phyloP scores from a whole-genome alignment of 2,888 invertebrate genomes.

The Brachycybe producta region DNA sequence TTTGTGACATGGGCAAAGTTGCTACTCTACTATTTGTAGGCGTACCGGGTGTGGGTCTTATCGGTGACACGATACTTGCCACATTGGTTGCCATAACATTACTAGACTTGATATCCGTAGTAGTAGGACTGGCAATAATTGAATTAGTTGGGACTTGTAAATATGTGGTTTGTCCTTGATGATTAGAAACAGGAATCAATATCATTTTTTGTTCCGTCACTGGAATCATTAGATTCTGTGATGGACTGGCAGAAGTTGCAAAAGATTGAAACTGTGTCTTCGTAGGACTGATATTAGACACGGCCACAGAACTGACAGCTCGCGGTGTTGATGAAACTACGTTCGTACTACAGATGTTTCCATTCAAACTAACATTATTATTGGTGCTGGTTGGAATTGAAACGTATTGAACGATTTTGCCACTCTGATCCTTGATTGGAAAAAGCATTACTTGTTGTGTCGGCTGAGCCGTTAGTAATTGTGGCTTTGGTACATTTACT shows the following conservation, averaged over 20 bases:
- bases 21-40: not conserved
- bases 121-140: not conserved
- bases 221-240: too few species aligned
- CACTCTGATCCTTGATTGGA: not conserved
- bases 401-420: constrained; percentile 7
- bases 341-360: too few species aligned
- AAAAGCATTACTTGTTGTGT: constrained; percentile 4
- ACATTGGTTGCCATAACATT: not conserved
- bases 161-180: constrained; percentile 8
- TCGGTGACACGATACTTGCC: not conserved
- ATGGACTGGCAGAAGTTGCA: too few species aligned
- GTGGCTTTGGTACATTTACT: not conserved
- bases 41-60: not conserved
- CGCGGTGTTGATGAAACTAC: too few species aligned
- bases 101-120: not conserved
- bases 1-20: too few species aligned
- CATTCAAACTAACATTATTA: too few species aligned
- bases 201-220: constrained; percentile 9
- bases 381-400: too few species aligned
- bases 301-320: too few species aligned
- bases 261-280: too few species aligned
- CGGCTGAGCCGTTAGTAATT: not conserved
- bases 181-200: constrained; percentile 1
- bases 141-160: constrained; percentile 1
- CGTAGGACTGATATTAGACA: too few species aligned